Evolutionary conservation across 2,888 invertebrate genomes (phyloP), one percentile per base, ranked within the genome.

Genomic region (Spisula solida): DNA sequence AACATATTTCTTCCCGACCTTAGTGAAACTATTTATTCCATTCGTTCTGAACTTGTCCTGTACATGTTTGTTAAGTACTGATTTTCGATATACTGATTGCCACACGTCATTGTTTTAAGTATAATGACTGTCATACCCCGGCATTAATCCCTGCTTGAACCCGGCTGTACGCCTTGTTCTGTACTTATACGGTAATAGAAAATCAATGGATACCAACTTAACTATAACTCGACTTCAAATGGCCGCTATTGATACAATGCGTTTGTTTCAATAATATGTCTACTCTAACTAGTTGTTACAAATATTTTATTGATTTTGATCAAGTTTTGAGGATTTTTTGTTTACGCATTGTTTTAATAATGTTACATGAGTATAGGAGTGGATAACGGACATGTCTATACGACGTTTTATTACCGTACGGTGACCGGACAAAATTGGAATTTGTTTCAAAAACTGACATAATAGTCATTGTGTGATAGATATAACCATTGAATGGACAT

Each of bases 101-200:
- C 25, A 10, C 25, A 25, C 66, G 82, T 55, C 82, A 84, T 84
- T 84, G 84, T 84, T 51, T 78, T 84, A 84, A 31, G 55, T 25
- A 78, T 51, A 84, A 78, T 78, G 78, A 51, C 51, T 84, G 84
- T 84, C 82, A 47, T 47, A 66, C 41, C 47, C 66, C 82, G 75
- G 51, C 78, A 51, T 31, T 85, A 85, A 85, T 78, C 85, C 56
- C 12, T 12, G 51, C 51, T 79, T 85, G 85, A 85, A 78, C 85
- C 78, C 55, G 34, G n/a, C 51, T 6, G 14, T 25, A 66, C 75
- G 66, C 41, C 48, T 51, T 29, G 51, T 34, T 78, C 82, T 60
- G 16, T 41, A 55, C 82, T 82, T 82, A 78, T 51, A n/a, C 16
- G 4, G 41, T 85, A 85, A 85, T 85, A 85, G 78, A 85, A 85